Evolutionary conservation across 2,888 invertebrate species (phyloP).

Genomic region (Drosophila flavopinicola): DNA sequence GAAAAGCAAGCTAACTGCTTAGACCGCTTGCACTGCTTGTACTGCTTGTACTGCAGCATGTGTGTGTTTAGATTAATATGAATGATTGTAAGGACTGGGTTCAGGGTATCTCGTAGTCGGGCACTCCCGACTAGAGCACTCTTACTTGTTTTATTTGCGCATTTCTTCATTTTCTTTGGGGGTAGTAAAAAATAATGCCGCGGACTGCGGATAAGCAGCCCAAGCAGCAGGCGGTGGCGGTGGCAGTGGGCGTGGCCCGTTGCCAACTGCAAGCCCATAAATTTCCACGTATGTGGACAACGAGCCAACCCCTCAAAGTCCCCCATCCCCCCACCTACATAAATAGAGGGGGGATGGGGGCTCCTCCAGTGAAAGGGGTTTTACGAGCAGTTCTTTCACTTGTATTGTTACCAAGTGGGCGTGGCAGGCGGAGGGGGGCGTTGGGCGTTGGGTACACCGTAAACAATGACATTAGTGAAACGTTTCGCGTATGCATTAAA

Average conservation of each 20-base stretch:
- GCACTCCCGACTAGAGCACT: no score
- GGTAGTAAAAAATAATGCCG: slow-evolving; percentile 44
- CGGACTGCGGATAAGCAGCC: slow-evolving; percentile 58
- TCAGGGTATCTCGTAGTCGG: no score
- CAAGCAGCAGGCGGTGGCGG: slow-evolving; percentile 3
- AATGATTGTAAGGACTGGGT: no score
- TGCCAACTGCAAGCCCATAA: slow-evolving; percentile 59
- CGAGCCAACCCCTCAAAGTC: neutral
- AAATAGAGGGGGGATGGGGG: no score
- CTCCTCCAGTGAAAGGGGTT: slow-evolving; percentile 16
- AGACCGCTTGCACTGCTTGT: no score
- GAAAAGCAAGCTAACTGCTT: no score
- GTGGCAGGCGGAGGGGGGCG: neutral
- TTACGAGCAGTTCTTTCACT: slow-evolving; percentile 38
- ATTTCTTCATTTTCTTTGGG: slow-evolving; percentile 34
- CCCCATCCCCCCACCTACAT: neutral
- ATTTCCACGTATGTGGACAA: slow-evolving; percentile 46
- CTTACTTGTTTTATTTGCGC: slow-evolving; percentile 50
- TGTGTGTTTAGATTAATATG: no score
- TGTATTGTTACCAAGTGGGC: slow-evolving; percentile 28
- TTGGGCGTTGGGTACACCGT: slow-evolving; percentile 3
- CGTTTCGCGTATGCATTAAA: slow-evolving; percentile 68
- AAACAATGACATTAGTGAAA: slow-evolving; percentile 59
- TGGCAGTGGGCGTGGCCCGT: slow-evolving; percentile 52
- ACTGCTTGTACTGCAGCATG: no score